phyloP scores from a whole-genome alignment of 2,113 vertebrate genomes.

The Brachypodius melanocephalos region DNA sequence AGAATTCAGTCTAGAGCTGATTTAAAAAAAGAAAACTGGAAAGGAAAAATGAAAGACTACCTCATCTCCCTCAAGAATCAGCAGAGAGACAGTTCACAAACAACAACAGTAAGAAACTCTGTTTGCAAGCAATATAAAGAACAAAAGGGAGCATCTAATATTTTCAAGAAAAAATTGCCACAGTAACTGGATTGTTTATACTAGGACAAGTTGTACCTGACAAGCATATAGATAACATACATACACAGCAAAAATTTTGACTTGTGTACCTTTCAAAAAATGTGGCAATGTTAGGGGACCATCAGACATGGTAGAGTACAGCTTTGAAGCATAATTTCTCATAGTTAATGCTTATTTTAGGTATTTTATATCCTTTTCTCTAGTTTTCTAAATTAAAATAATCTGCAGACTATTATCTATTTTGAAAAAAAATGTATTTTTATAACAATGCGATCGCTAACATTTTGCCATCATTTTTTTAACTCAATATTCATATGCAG shows the following conservation, averaged over 20 bases:
- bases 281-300: background rate
- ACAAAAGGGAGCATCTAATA: background rate
- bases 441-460: background rate
- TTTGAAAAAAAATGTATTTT: background rate
- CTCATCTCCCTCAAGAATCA: background rate
- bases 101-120: background rate
- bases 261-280: background rate
- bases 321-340: background rate
- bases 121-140: background rate
- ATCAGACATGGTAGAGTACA: background rate
- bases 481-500: background rate
- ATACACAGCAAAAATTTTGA: background rate
- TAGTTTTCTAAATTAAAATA: background rate
- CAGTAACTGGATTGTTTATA: slow-evolving; percentile 78
- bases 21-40: background rate
- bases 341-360: background rate
- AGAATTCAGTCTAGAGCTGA: background rate
- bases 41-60: background rate
- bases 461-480: background rate
- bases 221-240: background rate
- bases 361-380: background rate
- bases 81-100: background rate
- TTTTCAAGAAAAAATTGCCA: background rate
- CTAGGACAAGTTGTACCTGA: slow-evolving; percentile 73
- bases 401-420: background rate